A percentile compares a stretch with the other conserved stretches of the same genome.
Evolutionary conservation across 2,888 invertebrate genomes (phyloP).

Genomic region (Boloria selene): DNA sequence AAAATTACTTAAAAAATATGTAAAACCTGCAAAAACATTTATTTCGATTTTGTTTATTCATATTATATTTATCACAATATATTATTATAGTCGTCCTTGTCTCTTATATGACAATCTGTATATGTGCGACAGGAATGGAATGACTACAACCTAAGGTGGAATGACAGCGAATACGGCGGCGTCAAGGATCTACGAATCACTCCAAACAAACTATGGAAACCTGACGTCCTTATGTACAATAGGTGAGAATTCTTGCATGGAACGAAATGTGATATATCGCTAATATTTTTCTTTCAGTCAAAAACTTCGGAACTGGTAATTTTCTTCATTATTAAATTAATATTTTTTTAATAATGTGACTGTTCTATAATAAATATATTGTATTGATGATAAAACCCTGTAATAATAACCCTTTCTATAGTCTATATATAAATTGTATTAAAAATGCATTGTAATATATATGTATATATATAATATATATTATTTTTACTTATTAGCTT

Average conservation of each 20-base stretch:
- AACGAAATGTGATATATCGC: slow-evolving; percentile 23
- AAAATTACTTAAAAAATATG: too few relatives aligned
- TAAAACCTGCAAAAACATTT: too few relatives aligned
- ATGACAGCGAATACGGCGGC: slow-evolving; percentile 96
- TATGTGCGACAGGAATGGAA: slow-evolving; percentile 93
- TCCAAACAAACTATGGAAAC: slow-evolving; percentile 98
- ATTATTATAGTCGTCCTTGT: slow-evolving; percentile 42
- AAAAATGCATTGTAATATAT: too few relatives aligned
- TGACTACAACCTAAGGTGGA: slow-evolving; percentile 98
- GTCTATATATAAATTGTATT: too few relatives aligned
- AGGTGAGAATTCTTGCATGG: slow-evolving; percentile 85
- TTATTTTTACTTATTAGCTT: too few relatives aligned
- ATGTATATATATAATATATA: too few relatives aligned
- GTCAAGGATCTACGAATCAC: slow-evolving; percentile 97
- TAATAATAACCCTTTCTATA: too few relatives aligned
- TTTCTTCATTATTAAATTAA: slow-evolving; percentile 1
- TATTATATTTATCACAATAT: too few relatives aligned
- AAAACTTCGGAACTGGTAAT: slow-evolving; percentile 28
- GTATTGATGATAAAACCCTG: too few relatives aligned
- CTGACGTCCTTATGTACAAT: slow-evolving; percentile 99
- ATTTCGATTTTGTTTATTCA: too few relatives aligned
- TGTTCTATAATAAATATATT: not conserved
- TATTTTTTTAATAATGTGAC: not conserved
- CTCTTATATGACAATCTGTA: slow-evolving; percentile 44
- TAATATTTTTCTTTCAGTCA: slow-evolving; percentile 37